A percentile compares a stretch with the other conserved stretches of the same genome.
phyloP scores from a whole-genome alignment of 2,888 invertebrate species.

The Heliconius cydno region DNA sequence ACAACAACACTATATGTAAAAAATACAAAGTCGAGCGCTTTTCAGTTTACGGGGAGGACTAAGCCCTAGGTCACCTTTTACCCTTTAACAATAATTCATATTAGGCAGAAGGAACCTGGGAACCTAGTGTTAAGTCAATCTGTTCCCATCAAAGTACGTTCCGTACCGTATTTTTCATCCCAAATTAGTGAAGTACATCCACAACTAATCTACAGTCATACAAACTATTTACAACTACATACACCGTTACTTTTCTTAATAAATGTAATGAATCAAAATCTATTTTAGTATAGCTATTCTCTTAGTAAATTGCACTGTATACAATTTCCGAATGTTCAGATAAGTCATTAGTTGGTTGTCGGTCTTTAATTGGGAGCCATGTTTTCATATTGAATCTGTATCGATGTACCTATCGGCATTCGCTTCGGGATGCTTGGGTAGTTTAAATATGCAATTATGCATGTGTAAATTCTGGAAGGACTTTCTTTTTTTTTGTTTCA shows the following conservation, averaged over 20 bases:
- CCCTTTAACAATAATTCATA: too few relatives aligned
- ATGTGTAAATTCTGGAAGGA: slow-evolving; percentile 15
- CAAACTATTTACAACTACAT: background rate
- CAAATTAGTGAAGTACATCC: background rate
- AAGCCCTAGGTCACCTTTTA: too few relatives aligned
- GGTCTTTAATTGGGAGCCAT: slow-evolving; percentile 58
- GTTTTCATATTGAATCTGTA: slow-evolving; percentile 55
- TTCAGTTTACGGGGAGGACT: too few relatives aligned
- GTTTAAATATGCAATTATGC: slow-evolving; percentile 36
- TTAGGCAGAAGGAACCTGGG: too few relatives aligned
- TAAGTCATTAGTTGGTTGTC: slow-evolving; percentile 44
- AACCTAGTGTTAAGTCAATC: too few relatives aligned
- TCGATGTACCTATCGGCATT: slow-evolving; percentile 43
- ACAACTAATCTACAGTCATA: background rate
- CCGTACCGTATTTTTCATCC: too few relatives aligned
- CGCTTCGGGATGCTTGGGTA: slow-evolving; percentile 40
- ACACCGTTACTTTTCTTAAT: slow-evolving; percentile 14
- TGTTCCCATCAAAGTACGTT: too few relatives aligned
- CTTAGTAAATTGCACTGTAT: slow-evolving; percentile 27
- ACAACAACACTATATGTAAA: too few relatives aligned
- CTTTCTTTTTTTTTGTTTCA: background rate
- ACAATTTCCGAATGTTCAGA: slow-evolving; percentile 31
- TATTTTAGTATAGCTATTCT: slow-evolving; percentile 27
- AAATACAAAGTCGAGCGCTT: too few relatives aligned
- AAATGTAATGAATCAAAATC: slow-evolving; percentile 6